Evolutionary conservation across 1,140 invertebrate genomes (phyloP), one percentile per base, ranked within the genome.

Genomic region (Leptonema lineaticorne): DNA sequence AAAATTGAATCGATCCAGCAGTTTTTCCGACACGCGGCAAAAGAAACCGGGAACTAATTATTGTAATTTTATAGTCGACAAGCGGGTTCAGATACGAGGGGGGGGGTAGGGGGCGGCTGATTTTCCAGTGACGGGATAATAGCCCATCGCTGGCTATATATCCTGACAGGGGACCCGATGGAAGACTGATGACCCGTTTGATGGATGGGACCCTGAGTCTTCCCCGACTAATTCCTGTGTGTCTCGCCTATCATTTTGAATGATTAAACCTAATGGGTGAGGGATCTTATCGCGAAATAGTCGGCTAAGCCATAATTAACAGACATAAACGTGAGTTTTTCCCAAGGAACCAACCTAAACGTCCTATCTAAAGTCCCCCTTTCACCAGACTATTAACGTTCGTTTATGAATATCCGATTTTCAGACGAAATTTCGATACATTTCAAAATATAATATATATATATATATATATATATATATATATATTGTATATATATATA

Each of bases 141-240:
- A 71, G 58, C 60, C 59, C 69, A 11, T 62, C 53, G 3, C 22
- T n/a, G n/a, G n/a, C n/a, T n/a, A n/a, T n/a, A n/a, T 45, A n/a
- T 20, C 14, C 69, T 66, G 70, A 71, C 70, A 69, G 67, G 22
- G 50, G 57, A 57, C 41, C n/a, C 70, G 70, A 71, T 71, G 70
- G 57, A 71, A 71, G 70, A 71, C 63, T 67, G 70, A 71, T 71
- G 70, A 28, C 57, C 67, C 16, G 33, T 45, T 18, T 71, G 70
- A 71, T 71, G 67, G 70, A 71, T 69, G 70, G 63, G 28, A 64
- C 45, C 29, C 48, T 37, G 22, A 48, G 8, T 30, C 8, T 46
- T 30, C 22, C 18, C 53, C 53, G 14, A 37, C 65, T 71, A 71
- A 67, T 70, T 67, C 65, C 60, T 53, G 50, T 62, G 63, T 58